Percentiles rank a stretch among this genome's conserved stretches.
Evolutionary conservation across 1,140 invertebrate genomes (phyloP).

Genomic region (Zaprionus tsacasi): DNA sequence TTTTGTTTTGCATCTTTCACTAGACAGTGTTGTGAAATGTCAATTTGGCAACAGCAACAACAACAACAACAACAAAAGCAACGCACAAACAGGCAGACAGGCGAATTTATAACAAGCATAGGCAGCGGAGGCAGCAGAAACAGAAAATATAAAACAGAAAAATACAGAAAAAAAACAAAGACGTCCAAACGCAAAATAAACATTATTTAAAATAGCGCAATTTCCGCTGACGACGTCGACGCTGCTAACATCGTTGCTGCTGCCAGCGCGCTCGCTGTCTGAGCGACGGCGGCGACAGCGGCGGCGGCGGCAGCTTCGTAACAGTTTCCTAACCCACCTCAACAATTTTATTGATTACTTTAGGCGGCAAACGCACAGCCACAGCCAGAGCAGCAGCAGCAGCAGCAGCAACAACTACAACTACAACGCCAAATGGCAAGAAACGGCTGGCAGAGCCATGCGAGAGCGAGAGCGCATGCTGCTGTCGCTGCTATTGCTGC

Average conservation of each 20-base stretch:
- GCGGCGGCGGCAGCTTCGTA: constrained; percentile 73
- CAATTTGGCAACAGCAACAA: constrained; percentile 72
- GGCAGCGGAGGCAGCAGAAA: constrained; percentile 25
- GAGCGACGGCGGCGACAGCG: constrained; percentile 38
- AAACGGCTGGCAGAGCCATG: constrained; percentile 38
- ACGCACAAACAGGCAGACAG: constrained; percentile 2
- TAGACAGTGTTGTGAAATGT: constrained; percentile 71
- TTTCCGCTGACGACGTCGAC: constrained; percentile 73
- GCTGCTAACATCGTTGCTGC: constrained; percentile 31
- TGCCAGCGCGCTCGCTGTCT: constrained; percentile 28
- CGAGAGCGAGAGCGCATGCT: constrained; percentile 32
- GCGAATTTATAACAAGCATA: constrained; percentile 61
- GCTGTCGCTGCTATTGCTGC: constrained; percentile 8
- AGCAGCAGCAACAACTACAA: constrained; percentile 16
- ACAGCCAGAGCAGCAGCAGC: too few species aligned
- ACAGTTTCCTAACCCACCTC: constrained; percentile 84
- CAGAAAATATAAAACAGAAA: constrained; percentile 25
- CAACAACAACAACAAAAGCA: constrained; percentile 14
- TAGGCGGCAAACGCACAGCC: constrained; percentile 69
- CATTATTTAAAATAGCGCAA: constrained; percentile 84
- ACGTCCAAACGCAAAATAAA: constrained; percentile 75
- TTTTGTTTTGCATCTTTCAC: constrained; percentile 50
- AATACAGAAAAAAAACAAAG: constrained; percentile 53
- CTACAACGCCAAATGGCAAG: constrained; percentile 13
- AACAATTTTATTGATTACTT: constrained; percentile 84